Percentiles rank a stretch among this genome's conserved stretches.
These are phyloP conservation scores for Cettia cetti DNA, from an alignment of 2,113 vertebrate genomes.

Conservation along the genomic window DNA sequence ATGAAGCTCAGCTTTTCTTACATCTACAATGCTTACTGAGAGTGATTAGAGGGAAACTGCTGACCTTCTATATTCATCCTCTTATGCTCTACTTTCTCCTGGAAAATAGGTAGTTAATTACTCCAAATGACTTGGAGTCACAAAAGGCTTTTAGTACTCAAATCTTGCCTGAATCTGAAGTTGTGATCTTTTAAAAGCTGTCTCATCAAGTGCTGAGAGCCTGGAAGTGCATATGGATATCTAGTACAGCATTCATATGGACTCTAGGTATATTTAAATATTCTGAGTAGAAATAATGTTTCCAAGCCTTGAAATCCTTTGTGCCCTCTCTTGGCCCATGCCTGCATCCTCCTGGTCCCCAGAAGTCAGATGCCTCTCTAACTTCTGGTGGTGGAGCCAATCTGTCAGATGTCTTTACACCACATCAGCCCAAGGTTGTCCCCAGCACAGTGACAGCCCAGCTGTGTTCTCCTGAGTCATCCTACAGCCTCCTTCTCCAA, in stretches of 20 bases:
- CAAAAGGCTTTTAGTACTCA: neutral
- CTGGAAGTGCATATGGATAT: neutral
- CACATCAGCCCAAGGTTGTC: neutral
- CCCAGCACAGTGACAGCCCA: neutral
- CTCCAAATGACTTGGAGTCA: neutral
- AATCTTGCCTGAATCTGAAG: neutral
- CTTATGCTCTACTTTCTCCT: neutral
- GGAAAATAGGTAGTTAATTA: neutral
- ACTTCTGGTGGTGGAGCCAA: fast-evolving
- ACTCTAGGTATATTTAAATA: neutral
- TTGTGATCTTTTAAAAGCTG: neutral
- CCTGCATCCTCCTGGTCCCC: neutral
- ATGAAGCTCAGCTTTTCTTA: neutral
- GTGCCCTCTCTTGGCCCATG: neutral
- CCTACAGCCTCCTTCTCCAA: neutral
- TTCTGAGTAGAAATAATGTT: neutral
- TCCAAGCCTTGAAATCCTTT: neutral
- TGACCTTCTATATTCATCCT: neutral
- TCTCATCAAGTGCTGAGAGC: neutral
- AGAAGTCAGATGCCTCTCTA: neutral
- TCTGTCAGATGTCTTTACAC: neutral
- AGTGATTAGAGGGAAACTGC: neutral
- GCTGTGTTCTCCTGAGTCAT: neutral
- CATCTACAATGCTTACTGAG: neutral
- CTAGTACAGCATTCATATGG: neutral